Conservation (phyloP, 2,888 invertebrate species). For the Maniola hyperantus region DNA sequence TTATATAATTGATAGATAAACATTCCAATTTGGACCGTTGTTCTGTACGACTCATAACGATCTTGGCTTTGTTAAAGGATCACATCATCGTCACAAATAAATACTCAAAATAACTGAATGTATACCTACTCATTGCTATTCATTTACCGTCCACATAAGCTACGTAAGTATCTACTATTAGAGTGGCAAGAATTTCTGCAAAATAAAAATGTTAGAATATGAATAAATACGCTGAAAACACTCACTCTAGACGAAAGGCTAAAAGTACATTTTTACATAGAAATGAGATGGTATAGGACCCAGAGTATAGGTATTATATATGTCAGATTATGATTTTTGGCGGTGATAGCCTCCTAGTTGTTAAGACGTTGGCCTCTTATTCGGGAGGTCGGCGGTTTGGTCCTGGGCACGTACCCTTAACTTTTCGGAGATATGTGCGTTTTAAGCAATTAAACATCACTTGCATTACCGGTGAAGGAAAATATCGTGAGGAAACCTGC, state of each 20-base stretch:
- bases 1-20: background rate
- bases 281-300: too few relatives aligned
- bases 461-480: background rate
- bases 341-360: too few relatives aligned
- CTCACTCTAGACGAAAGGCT: too few relatives aligned
- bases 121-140: conserved; percentile 27
- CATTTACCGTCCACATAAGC: conserved; percentile 18
- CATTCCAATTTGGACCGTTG: background rate
- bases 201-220: conserved; percentile 4
- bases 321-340: too few relatives aligned
- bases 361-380: too few relatives aligned
- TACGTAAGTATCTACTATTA: background rate
- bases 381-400: too few relatives aligned
- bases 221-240: background rate
- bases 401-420: background rate
- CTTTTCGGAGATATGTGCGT: too few relatives aligned
- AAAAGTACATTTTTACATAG: too few relatives aligned
- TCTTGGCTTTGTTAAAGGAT: conserved; percentile 11
- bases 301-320: too few relatives aligned
- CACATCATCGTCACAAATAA: background rate
- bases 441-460: too few relatives aligned
- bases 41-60: background rate
- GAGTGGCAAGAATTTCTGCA: conserved; percentile 17
- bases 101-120: background rate
- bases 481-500: background rate